Percentiles rank a stretch among this genome's conserved stretches.
These are phyloP conservation scores for Sterrhoptilus dennistouni DNA, from an alignment of 2,113 vertebrate species.

Conservation along the genomic window DNA sequence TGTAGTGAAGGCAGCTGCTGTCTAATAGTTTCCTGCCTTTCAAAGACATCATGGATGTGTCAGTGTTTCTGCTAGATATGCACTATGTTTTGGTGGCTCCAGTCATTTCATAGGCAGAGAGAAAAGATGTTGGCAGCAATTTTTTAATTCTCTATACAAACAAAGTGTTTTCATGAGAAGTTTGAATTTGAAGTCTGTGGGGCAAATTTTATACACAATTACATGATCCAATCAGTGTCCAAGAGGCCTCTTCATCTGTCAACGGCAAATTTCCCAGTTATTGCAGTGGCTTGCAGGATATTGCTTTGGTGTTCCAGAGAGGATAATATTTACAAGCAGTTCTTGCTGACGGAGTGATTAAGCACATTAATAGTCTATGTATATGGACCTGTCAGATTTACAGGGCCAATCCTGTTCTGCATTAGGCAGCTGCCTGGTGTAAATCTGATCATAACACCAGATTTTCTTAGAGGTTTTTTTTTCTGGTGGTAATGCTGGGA, in stretches of 20 bases:
- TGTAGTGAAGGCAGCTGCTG: neutral
- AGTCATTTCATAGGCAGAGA: accelerated
- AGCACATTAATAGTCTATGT: neutral
- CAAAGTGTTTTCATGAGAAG: neutral
- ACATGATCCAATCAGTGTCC: neutral
- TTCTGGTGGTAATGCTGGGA: neutral
- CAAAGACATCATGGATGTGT: neutral
- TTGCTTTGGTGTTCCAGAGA: neutral
- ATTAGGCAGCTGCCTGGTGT: neutral
- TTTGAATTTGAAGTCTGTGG: neutral
- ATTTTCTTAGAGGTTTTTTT: neutral
- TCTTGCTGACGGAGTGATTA: neutral
- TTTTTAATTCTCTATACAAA: neutral
- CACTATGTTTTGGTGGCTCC: neutral
- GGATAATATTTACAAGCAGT: neutral
- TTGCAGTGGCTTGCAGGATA: neutral
- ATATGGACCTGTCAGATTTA: neutral
- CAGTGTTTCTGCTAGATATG: neutral
- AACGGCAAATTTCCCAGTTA: neutral
- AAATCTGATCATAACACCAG: neutral
- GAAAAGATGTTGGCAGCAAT: neutral
- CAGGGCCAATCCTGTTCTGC: neutral
- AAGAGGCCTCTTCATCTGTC: neutral
- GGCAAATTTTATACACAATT: neutral
- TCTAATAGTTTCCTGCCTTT: neutral